Conservation (phyloP, 2,113 vertebrate genomes). For the Motacilla tschutschensis region DNA sequence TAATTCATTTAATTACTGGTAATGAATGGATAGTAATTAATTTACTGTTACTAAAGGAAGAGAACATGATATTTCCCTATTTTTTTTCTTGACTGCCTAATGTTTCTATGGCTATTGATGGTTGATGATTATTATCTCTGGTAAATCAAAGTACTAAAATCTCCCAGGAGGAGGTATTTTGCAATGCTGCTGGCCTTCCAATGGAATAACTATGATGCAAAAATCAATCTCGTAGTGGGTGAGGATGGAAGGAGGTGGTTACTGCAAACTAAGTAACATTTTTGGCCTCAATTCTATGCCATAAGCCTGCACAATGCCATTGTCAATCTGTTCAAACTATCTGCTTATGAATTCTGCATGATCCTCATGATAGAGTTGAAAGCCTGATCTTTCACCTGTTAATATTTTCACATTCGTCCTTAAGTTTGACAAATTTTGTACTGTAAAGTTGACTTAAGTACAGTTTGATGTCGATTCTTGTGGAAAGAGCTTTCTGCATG, state of each 20-base stretch:
- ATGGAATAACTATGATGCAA: conserved; percentile 33
- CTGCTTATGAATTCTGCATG: conserved; percentile 60
- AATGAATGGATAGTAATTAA: background rate
- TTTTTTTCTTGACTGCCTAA: background rate
- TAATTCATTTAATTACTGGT: background rate
- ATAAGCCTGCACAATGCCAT: conserved; percentile 69
- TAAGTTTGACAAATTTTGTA: conserved; percentile 68
- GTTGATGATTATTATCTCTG: background rate
- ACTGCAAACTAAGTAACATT: conserved; percentile 65
- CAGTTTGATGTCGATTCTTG: conserved; percentile 70
- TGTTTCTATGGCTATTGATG: conserved; percentile 4
- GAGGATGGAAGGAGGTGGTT: conserved; percentile 62
- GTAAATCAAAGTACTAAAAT: conserved; percentile 37
- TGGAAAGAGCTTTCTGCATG: conserved; percentile 75
- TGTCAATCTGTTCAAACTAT: conserved; percentile 59
- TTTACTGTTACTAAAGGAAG: background rate
- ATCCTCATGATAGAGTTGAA: conserved; percentile 57
- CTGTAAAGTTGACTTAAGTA: conserved; percentile 67
- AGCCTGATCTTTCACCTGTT: conserved; percentile 68
- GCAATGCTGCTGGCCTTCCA: conserved; percentile 48
- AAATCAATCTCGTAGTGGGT: conserved; percentile 36
- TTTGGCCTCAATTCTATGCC: conserved; percentile 46
- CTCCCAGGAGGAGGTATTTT: conserved; percentile 42
- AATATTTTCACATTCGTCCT: conserved; percentile 68
- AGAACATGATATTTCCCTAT: background rate